Evolutionary conservation across 2,113 vertebrate species (phyloP).

Genomic region (Pseudopodoces humilis): DNA sequence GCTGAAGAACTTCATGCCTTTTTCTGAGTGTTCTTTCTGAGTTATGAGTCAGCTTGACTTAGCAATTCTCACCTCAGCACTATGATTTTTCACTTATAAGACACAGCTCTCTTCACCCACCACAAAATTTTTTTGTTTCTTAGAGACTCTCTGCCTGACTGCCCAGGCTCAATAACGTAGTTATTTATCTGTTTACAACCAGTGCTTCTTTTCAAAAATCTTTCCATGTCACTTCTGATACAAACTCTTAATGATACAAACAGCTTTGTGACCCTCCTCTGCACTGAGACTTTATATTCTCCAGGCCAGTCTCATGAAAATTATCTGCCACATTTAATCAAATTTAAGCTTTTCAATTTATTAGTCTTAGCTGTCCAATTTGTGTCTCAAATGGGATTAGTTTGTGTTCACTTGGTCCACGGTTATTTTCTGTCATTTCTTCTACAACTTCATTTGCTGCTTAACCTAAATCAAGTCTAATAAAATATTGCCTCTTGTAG

Average conservation of each 20-base stretch:
- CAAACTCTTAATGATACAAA: not conserved
- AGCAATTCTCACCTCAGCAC: slow-evolving; percentile 18
- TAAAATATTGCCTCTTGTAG: not conserved
- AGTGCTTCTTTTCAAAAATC: not conserved
- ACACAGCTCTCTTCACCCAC: not conserved
- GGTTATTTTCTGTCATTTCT: not conserved
- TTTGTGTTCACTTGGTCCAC: not conserved
- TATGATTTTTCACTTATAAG: not conserved
- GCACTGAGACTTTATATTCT: not conserved
- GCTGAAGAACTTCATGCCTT: not conserved
- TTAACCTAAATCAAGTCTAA: not conserved
- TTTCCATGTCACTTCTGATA: not conserved
- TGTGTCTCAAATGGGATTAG: not conserved
- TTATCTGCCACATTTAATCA: not conserved
- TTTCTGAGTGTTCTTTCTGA: not conserved
- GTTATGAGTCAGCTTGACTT: slow-evolving; percentile 13
- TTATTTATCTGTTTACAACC: slow-evolving; percentile 17
- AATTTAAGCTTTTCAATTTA: not conserved
- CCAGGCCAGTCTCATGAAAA: not conserved
- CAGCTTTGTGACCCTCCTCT: not conserved
- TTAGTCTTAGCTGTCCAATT: not conserved
- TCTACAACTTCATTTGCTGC: not conserved
- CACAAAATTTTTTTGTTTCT: not conserved
- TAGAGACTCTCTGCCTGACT: not conserved
- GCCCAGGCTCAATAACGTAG: not conserved